A percentile compares a stretch with the other conserved stretches of the same genome.
Conservation (phyloP, 2,888 invertebrate genomes). For the Anagyrus pseudococci region DNA sequence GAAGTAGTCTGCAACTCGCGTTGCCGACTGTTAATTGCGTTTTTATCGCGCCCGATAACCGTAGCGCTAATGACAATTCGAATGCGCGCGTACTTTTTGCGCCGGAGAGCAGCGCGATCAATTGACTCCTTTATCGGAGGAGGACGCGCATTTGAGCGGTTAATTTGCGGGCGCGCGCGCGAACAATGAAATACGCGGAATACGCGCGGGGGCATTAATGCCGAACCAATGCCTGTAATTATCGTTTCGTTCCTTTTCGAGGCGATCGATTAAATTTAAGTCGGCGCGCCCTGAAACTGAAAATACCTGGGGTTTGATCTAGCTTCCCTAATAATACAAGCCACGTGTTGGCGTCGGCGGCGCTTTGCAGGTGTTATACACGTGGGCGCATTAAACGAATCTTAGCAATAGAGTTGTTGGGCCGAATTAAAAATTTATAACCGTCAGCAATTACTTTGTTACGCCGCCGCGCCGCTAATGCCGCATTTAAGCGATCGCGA, state of each 20-base stretch:
- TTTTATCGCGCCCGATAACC: constrained; percentile 18
- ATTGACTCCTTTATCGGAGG: constrained; percentile 14
- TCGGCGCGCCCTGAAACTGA: background rate
- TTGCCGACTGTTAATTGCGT: constrained; percentile 16
- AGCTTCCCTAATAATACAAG: too few relatives aligned
- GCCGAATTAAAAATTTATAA: too few relatives aligned
- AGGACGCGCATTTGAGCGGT: constrained; percentile 8
- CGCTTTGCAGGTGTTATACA: too few relatives aligned
- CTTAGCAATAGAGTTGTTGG: too few relatives aligned
- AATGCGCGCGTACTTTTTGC: constrained; percentile 18
- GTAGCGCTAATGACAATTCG: constrained; percentile 24
- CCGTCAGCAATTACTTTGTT: too few relatives aligned
- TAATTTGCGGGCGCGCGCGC: constrained; percentile 17
- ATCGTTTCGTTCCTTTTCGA: constrained; percentile 1
- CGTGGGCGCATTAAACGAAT: too few relatives aligned
- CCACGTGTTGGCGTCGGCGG: too few relatives aligned
- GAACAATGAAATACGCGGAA: constrained; percentile 4
- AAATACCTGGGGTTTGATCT: background rate
- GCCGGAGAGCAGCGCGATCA: constrained; percentile 19
- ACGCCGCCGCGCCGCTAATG: too few relatives aligned
- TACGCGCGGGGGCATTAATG: background rate
- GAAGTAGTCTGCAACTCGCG: constrained; percentile 5
- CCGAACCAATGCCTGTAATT: constrained; percentile 5
- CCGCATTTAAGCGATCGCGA: background rate
- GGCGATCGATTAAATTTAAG: background rate